Evolutionary conservation across 2,113 vertebrate genomes (phyloP).

Genomic region (Polyodon spathula): DNA sequence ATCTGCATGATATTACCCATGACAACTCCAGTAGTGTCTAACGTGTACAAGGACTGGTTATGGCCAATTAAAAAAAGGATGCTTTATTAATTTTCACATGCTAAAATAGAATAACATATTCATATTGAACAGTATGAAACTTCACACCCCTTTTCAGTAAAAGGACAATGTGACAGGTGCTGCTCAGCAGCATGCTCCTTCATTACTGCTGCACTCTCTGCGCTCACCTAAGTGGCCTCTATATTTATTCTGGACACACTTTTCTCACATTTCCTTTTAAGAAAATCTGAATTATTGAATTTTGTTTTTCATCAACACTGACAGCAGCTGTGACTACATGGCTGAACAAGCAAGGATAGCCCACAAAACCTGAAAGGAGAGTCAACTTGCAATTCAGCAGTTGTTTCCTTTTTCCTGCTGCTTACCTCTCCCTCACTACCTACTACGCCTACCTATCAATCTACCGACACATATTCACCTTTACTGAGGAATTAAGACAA

Average conservation of each 20-base stretch:
- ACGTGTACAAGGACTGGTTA: background rate
- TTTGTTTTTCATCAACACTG: slow-evolving; percentile 11
- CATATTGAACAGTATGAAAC: slow-evolving; percentile 6
- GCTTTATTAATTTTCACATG: background rate
- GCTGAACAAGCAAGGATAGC: slow-evolving; percentile 26
- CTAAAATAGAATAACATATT: background rate
- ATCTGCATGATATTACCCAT: no score
- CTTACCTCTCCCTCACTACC: no score
- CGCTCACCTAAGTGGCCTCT: background rate
- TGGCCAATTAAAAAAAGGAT: background rate
- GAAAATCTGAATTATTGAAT: background rate
- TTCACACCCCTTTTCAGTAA: slow-evolving; percentile 15
- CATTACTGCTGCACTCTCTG: background rate
- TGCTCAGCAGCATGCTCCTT: background rate
- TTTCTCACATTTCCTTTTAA: slow-evolving; percentile 3
- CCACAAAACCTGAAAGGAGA: no score
- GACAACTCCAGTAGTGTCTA: no score
- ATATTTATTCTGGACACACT: background rate
- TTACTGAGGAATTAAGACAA: no score
- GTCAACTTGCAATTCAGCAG: no score
- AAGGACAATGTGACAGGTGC: slow-evolving; percentile 24
- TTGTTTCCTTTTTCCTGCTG: no score
- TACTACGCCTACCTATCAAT: no score
- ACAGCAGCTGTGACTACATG: slow-evolving; percentile 20
- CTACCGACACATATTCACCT: no score